Conservation (phyloP, 2,888 invertebrate genomes). For the Melanchra persicariae region DNA sequence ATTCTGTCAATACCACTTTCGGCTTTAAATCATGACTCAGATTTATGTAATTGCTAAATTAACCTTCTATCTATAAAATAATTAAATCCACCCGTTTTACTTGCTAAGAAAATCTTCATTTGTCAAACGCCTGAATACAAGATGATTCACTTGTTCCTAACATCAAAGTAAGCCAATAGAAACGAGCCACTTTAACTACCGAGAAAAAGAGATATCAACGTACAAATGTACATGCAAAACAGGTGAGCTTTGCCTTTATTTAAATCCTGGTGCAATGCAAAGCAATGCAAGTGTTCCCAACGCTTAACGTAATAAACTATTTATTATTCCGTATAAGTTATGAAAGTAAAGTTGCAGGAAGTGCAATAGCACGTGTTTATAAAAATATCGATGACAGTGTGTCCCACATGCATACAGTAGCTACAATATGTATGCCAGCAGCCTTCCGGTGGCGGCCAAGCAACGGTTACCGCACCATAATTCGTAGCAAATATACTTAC, state of each 20-base stretch:
- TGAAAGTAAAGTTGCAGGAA: constrained; percentile 79
- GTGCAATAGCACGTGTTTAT: constrained; percentile 71
- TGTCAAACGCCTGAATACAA: constrained; percentile 24
- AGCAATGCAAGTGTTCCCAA: constrained; percentile 40
- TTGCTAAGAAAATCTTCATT: constrained; percentile 15
- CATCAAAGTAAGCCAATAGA: constrained; percentile 59
- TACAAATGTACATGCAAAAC: constrained; percentile 48
- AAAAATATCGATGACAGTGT: constrained; percentile 76
- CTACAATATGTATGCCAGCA: constrained; percentile 78
- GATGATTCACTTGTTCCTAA: constrained; percentile 46
- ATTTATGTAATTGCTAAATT: constrained; percentile 8
- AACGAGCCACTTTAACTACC: constrained; percentile 49
- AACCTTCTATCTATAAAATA: neutral
- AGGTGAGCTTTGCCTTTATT: constrained; percentile 31
- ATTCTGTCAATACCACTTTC: neutral
- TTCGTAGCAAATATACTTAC: constrained; percentile 65
- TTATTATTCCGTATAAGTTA: constrained; percentile 67
- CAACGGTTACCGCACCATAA: constrained; percentile 76
- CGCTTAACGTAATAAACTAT: constrained; percentile 52
- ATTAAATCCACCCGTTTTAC: neutral
- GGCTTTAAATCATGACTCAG: neutral
- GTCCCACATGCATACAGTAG: constrained; percentile 78
- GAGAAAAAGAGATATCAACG: constrained; percentile 55
- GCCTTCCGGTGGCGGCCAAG: constrained; percentile 80
- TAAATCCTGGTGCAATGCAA: constrained; percentile 20